Conservation (phyloP, 2,113 vertebrate species). For the Charadrius vociferus region DNA sequence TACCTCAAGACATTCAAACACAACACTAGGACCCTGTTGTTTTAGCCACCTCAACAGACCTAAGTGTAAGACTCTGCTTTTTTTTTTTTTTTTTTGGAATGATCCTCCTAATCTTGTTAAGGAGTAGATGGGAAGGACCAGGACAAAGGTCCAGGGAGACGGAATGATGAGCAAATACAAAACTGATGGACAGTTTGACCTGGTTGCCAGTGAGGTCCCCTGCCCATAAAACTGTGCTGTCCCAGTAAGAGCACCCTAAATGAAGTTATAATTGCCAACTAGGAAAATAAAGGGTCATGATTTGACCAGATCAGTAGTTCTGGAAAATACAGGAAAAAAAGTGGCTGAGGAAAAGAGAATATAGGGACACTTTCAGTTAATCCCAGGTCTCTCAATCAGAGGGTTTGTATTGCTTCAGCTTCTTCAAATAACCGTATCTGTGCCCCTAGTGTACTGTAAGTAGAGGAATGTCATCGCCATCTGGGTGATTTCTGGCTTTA, state of each 20-base stretch:
- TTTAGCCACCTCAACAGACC: neutral
- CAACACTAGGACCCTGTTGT: neutral
- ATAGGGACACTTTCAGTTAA: conserved; percentile 15
- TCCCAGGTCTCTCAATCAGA: conserved; percentile 47
- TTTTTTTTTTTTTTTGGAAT: too few species aligned
- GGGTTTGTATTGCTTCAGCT: neutral
- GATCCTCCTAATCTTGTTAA: neutral
- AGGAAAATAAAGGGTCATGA: neutral
- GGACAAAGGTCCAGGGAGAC: neutral
- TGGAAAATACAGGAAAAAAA: neutral
- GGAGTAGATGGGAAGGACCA: neutral
- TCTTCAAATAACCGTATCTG: neutral
- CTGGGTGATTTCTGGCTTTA: conserved; percentile 60
- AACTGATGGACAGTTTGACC: neutral
- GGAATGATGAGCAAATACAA: neutral
- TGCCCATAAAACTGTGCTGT: neutral
- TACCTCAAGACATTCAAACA: neutral
- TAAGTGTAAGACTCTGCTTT: neutral
- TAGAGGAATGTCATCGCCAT: conserved; percentile 7
- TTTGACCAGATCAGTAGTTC: neutral
- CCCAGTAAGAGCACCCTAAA: neutral
- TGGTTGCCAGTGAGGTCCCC: neutral
- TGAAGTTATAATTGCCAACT: neutral
- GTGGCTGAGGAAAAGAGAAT: neutral
- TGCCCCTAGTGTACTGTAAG: conserved; percentile 39